These are phyloP conservation scores for Leptinotarsa defecta DNA, from an alignment of 1,140 invertebrate species.

Conservation along the genomic window DNA sequence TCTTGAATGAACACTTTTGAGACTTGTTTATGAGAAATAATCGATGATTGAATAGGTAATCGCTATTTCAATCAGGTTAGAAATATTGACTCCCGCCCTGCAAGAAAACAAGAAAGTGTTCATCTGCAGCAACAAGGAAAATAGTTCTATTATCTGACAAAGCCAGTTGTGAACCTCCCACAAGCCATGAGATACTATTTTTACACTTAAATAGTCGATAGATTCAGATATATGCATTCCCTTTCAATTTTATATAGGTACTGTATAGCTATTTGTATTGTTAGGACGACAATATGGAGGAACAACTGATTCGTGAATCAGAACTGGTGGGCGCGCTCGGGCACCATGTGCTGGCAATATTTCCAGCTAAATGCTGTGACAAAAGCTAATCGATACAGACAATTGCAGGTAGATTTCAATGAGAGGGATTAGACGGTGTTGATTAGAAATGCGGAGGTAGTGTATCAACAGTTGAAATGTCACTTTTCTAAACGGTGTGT, in stretches of 20 bases:
- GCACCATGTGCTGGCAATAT: neutral
- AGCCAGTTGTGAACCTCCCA: conserved; percentile 23
- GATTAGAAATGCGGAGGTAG: too few species aligned
- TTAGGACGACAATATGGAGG: neutral
- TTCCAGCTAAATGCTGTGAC: neutral
- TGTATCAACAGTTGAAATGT: too few species aligned
- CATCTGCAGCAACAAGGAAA: conserved; percentile 23
- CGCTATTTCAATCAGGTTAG: too few species aligned
- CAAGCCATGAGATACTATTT: conserved; percentile 25
- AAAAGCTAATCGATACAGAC: neutral
- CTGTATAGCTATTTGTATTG: conserved; percentile 12
- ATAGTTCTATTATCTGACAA: conserved; percentile 28
- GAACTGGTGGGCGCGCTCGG: neutral
- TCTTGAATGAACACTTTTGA: too few species aligned
- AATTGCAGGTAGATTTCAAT: too few species aligned
- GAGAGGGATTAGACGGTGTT: too few species aligned
- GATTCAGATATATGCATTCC: conserved; percentile 25
- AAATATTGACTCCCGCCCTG: neutral
- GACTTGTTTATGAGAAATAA: too few species aligned
- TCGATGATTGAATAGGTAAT: too few species aligned
- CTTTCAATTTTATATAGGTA: conserved; percentile 22
- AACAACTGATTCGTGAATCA: neutral
- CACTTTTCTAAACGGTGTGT: too few species aligned
- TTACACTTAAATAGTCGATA: conserved; percentile 12
- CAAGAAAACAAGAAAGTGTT: conserved; percentile 20